Conservation (phyloP, 2,113 vertebrate genomes). For the Dasypus novemcinctus region DNA sequence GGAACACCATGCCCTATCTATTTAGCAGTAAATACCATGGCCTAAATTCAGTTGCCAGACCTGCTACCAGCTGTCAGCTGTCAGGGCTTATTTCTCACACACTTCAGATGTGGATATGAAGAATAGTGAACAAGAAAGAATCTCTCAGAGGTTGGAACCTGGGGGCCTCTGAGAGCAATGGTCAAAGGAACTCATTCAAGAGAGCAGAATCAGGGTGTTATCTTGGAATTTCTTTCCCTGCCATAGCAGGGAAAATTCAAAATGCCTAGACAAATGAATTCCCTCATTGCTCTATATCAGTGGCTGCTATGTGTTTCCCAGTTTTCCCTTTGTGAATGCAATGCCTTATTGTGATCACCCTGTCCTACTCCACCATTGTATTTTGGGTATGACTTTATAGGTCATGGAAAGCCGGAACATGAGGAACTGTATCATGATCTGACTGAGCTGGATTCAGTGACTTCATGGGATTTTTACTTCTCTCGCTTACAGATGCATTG, state of each 20-base stretch:
- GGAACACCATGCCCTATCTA: constrained; percentile 62
- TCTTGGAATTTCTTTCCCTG: background rate
- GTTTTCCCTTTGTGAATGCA: background rate
- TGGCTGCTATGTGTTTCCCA: background rate
- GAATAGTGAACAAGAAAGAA: constrained; percentile 50
- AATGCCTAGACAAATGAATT: background rate
- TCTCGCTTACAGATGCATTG: background rate
- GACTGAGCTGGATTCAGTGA: background rate
- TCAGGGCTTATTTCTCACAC: constrained; percentile 38
- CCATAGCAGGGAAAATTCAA: background rate
- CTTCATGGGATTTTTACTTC: background rate
- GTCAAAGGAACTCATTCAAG: constrained; percentile 6
- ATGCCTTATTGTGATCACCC: background rate
- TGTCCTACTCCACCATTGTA: background rate
- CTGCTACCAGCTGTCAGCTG: constrained; percentile 70
- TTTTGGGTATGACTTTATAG: background rate
- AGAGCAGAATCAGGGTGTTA: background rate
- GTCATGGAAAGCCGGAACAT: background rate
- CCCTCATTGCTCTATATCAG: background rate
- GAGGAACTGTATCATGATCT: background rate
- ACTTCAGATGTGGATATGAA: constrained; percentile 49
- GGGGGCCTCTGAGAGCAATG: background rate
- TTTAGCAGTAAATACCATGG: constrained; percentile 53
- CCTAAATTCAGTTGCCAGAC: constrained; percentile 65
- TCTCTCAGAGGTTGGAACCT: background rate